Conservation (phyloP, 2,888 invertebrate species). For the Muschampia plurimacula region DNA sequence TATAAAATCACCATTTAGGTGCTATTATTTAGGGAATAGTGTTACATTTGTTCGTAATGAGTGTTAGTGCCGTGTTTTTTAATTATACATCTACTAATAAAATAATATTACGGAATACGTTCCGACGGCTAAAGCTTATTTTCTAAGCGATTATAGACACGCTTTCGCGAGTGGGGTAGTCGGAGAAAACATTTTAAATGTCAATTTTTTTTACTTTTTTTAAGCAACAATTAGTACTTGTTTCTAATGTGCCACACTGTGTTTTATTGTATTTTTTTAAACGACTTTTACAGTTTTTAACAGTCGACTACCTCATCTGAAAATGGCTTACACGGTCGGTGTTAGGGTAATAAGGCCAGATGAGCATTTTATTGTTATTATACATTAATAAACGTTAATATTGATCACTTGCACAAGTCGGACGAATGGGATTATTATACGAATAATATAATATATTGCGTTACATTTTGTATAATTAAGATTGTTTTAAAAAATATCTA, state of each 20-base stretch:
- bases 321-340: conserved; percentile 61
- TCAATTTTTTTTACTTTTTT: neutral
- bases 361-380: conserved; percentile 60
- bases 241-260: conserved; percentile 27
- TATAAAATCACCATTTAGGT: conserved; percentile 75
- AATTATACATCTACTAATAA: neutral
- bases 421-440: conserved; percentile 15
- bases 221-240: conserved; percentile 5
- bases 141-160: conserved; percentile 36
- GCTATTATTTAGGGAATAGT: conserved; percentile 75
- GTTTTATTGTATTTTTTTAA: neutral
- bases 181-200: neutral
- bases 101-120: conserved; percentile 29
- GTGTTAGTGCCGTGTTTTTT: conserved; percentile 49
- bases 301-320: conserved; percentile 24
- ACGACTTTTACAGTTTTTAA: neutral
- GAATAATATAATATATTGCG: neutral
- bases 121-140: conserved; percentile 28
- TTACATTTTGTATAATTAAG: neutral
- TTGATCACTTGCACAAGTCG: conserved; percentile 41
- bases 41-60: conserved; percentile 50
- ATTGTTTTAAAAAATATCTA: too few species aligned
- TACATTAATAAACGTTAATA: neutral
- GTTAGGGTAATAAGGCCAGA: conserved; percentile 67
- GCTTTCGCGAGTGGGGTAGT: conserved; percentile 23